Percentiles rank a stretch among this genome's conserved stretches.
Conservation (phyloP, 2,797 vertebrate genomes). For the Capromys pilorides region DNA sequence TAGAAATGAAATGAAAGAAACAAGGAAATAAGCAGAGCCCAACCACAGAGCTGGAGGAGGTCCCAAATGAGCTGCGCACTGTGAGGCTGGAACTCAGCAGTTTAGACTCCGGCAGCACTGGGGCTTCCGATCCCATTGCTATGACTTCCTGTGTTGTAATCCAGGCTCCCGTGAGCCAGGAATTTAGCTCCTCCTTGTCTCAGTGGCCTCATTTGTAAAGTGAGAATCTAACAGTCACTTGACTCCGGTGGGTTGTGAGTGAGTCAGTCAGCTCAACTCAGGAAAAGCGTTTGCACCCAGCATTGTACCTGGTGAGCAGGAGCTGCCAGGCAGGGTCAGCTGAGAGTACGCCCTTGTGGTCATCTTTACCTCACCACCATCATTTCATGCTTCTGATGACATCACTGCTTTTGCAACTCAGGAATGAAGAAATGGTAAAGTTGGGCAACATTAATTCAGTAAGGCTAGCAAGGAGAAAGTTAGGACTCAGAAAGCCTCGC, state of each 20-base stretch:
- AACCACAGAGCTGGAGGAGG: background rate
- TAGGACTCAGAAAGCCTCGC: background rate
- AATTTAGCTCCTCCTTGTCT: background rate
- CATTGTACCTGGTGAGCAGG: background rate
- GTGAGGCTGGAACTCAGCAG: background rate
- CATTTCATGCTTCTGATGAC: background rate
- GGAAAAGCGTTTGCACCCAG: background rate
- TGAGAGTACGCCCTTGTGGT: background rate
- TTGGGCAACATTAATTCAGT: background rate
- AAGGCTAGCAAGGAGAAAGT: background rate
- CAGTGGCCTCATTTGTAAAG: background rate
- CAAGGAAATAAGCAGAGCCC: background rate
- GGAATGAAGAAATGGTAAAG: background rate
- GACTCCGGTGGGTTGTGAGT: background rate
- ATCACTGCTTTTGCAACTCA: background rate
- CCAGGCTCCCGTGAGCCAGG: background rate
- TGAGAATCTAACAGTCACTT: background rate
- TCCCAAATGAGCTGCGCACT: background rate
- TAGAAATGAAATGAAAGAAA: slow-evolving; percentile 19
- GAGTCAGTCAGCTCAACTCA: background rate
- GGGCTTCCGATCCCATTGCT: background rate
- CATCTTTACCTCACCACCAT: background rate
- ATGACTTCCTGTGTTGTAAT: background rate
- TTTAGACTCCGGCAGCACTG: background rate
- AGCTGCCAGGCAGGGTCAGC: background rate